Base-by-base conservation (phyloP, 92 coral and sea anemone genomes). In the Siderastrea radians region DNA sequence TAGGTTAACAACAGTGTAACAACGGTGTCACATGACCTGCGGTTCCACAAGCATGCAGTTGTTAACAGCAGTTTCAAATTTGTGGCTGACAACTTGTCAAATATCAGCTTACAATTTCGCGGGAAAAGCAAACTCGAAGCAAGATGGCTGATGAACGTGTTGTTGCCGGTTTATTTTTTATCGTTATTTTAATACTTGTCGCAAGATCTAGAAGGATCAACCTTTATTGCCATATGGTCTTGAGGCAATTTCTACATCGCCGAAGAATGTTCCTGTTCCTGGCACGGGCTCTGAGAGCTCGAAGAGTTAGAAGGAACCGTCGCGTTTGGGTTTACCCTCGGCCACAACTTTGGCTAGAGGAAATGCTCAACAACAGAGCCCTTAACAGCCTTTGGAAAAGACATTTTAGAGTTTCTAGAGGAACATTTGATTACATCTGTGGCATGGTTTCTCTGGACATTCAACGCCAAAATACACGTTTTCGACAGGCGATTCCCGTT, bases 361-460 rank as follows among this genome's bases (percentile, higher is more conserved):
- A 55, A 76, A 57, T 76, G 68, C 67, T 76, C 51, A 76, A 53
- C 51, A 76, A 58, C 67, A 38, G 65, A 58, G 67, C 50, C 1
- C 81, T 57, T 58, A 76, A 43, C 49, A 19, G 51, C 68, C 81
- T 76, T 76, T 76, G 53, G 70, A 78, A 62, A 75, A 72, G 57
- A 43, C 76, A 72, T 72, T 72, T 72, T 48, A 75, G 65, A 75
- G 80, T 75, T 75, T 75, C 80, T 75, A 75, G 80, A 53, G 65
- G 80, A 75, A 75, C 66, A 75, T 75, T 58, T 75, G 64, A 75
- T 75, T 75, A 19, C 17, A 75, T 75, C 76, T 72, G 76, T 72
- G 76, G 76, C n/a, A 48, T 72, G 14, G 59, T 72, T 48, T 13
- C 76, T 72, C 76, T 72, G 0, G 76, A 48, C 57, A 72, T 72